Percentiles rank a stretch among this genome's conserved stretches.
These are phyloP conservation scores for Lepidurus arcticus DNA, from an alignment of 1,140 invertebrate species.

Conservation along the genomic window DNA sequence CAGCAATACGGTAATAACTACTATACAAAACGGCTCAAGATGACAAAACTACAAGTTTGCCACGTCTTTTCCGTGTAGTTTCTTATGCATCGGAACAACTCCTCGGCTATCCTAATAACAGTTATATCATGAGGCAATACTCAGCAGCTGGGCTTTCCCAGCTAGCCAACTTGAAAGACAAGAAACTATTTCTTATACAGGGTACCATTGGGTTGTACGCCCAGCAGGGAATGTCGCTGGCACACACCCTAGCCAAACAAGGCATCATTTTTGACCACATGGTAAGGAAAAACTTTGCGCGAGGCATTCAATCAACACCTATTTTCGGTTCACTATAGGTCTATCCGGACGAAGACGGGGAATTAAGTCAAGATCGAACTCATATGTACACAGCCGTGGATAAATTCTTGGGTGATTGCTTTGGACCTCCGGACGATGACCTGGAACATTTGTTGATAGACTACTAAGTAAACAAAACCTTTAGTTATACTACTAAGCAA, in stretches of 20 bases:
- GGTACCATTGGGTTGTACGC: conserved; percentile 76
- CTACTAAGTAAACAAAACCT: background rate
- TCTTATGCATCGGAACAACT: conserved; percentile 78
- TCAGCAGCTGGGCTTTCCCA: conserved; percentile 65
- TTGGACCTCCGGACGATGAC: conserved; percentile 56
- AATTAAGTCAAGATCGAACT: conserved; percentile 57
- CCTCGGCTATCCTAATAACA: conserved; percentile 59
- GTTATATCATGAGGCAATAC: conserved; percentile 60
- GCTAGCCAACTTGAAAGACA: conserved; percentile 56
- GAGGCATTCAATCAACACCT: background rate
- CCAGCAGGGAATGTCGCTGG: conserved; percentile 72
- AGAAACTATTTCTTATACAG: conserved; percentile 61
- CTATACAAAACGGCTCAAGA: background rate
- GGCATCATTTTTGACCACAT: conserved; percentile 70
- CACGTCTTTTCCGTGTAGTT: conserved; percentile 51
- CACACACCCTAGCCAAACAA: conserved; percentile 63
- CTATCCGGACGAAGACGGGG: conserved; percentile 76
- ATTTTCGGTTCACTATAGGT: conserved; percentile 51
- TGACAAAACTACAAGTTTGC: background rate
- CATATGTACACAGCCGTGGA: conserved; percentile 78
- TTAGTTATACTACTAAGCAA: background rate
- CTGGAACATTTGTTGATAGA: conserved; percentile 1
- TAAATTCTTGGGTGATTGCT: conserved; percentile 75
- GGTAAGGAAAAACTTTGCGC: conserved; percentile 48
- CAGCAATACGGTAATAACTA: conserved; percentile 64